Evolutionary conservation across 2,113 vertebrate species (phyloP).

Genomic region (Cyrtonyx montezumae): DNA sequence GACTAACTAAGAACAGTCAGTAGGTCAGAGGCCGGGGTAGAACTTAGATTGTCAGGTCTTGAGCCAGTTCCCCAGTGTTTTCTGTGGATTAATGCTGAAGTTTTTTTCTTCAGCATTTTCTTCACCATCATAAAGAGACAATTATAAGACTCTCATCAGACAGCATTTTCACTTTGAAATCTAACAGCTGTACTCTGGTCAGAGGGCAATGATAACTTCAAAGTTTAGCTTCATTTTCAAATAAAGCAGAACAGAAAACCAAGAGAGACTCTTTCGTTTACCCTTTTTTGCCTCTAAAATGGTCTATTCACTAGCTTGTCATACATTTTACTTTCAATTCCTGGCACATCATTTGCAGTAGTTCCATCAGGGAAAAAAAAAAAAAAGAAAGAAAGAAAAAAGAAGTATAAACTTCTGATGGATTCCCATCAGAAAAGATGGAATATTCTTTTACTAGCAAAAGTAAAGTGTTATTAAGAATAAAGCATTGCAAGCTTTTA

Average conservation of each 20-base stretch:
- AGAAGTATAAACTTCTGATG: not conserved
- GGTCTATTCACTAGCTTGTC: not conserved
- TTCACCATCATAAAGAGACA: not conserved
- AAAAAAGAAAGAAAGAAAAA: too few relatives aligned
- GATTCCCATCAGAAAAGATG: not conserved
- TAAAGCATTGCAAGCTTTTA: fast-evolving
- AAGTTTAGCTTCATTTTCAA: not conserved
- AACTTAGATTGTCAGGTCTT: not conserved
- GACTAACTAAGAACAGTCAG: not conserved
- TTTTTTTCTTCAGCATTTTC: not conserved
- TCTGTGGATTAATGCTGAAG: not conserved
- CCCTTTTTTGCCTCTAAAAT: not conserved
- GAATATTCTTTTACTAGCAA: not conserved
- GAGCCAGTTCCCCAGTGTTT: not conserved
- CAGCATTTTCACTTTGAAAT: not conserved
- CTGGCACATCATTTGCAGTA: not conserved
- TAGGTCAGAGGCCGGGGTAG: not conserved
- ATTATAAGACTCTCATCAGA: not conserved
- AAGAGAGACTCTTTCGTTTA: not conserved
- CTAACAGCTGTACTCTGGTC: not conserved
- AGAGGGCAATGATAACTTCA: not conserved
- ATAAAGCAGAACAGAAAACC: not conserved
- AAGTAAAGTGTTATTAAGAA: not conserved
- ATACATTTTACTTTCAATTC: not conserved
- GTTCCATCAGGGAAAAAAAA: not conserved